Conservation (phyloP, 1,140 invertebrate species). For the Babylonia areolata region DNA sequence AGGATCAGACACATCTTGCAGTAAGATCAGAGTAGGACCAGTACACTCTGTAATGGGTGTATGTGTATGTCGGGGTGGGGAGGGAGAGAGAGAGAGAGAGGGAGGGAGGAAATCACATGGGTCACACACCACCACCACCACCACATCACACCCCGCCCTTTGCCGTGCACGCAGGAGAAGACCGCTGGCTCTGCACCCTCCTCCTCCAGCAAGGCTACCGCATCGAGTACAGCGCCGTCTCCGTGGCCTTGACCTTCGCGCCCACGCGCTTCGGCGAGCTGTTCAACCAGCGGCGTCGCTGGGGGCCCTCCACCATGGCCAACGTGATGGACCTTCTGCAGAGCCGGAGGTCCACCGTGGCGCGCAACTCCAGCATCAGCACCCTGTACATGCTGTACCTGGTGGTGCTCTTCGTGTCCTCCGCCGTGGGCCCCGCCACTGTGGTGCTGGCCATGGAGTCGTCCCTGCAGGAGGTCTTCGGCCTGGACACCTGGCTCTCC, state of each 20-base stretch:
- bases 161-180: conserved; percentile 77
- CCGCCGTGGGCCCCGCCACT: conserved; percentile 82
- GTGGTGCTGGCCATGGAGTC: conserved; percentile 96
- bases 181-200: conserved; percentile 82
- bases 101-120: too few relatives aligned
- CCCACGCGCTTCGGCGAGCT: conserved; percentile 78
- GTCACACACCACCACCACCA: too few relatives aligned
- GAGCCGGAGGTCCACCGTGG: conserved; percentile 77
- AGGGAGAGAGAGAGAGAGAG: too few relatives aligned
- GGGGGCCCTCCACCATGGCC: conserved; percentile 82
- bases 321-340: conserved; percentile 81
- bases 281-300: conserved; percentile 78
- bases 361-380: conserved; percentile 80
- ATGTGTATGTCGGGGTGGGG: too few relatives aligned
- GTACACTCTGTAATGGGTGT: too few relatives aligned
- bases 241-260: conserved; percentile 81
- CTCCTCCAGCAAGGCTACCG: conserved; percentile 80
- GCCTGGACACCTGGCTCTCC: conserved; percentile 48
- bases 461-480: conserved; percentile 86
- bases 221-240: conserved; percentile 81
- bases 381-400: conserved; percentile 78
- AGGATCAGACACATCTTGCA: too few relatives aligned
- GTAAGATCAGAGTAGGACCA: too few relatives aligned
- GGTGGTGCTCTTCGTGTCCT: conserved; percentile 78
- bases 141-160: too few relatives aligned